Percentiles rank a stretch among this genome's conserved stretches.
Conservation (phyloP, 1,140 invertebrate species). For the Drosophila ficusphila region DNA sequence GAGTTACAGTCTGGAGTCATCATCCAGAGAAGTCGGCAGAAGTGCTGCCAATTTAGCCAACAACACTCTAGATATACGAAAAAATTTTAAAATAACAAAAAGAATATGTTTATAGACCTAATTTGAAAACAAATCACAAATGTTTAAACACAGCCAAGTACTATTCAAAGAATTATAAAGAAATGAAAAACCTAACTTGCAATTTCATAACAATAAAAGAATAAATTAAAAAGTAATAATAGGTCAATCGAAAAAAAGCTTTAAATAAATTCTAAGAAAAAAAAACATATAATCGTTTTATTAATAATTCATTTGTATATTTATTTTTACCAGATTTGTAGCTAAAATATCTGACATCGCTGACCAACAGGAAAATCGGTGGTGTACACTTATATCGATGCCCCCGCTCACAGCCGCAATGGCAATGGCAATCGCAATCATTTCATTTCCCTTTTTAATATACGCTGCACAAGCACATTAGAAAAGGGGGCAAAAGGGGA, state of each 20-base stretch:
- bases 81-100: too few relatives aligned
- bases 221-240: too few relatives aligned
- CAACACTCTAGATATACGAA: too few relatives aligned
- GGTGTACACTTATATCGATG: slow-evolving; percentile 41
- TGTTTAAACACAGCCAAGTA: too few relatives aligned
- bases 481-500: slow-evolving; percentile 16
- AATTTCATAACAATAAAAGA: too few relatives aligned
- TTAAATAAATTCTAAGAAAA: too few relatives aligned
- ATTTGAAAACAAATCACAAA: too few relatives aligned
- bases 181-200: too few relatives aligned
- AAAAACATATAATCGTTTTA: neutral
- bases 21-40: neutral
- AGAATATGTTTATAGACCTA: too few relatives aligned
- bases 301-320: neutral
- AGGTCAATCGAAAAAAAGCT: too few relatives aligned
- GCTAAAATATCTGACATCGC: neutral
- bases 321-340: too few relatives aligned
- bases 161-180: too few relatives aligned
- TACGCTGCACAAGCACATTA: slow-evolving; percentile 81
- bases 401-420: slow-evolving; percentile 22
- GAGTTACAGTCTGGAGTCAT: slow-evolving; percentile 28
- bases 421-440: slow-evolving; percentile 74
- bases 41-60: neutral
- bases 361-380: slow-evolving; percentile 20
- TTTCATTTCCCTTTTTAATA: slow-evolving; percentile 82